Base-by-base conservation (phyloP, 2,113 vertebrate species). In the Peromyscus californicus region DNA sequence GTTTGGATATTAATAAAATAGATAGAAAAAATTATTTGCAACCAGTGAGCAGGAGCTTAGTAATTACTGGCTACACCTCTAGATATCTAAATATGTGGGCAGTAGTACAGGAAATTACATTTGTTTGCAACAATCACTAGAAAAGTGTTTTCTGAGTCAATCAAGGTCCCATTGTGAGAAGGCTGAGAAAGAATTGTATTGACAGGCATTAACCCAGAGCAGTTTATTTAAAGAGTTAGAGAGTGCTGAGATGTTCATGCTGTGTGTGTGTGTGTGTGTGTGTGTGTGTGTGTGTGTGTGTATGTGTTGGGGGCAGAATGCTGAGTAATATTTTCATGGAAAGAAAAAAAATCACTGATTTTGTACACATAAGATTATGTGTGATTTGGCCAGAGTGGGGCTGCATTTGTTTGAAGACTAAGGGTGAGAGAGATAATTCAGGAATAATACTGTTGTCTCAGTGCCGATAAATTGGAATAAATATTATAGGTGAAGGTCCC, bases 31-130 rank as follows among this genome's bases (percentile, higher is more conserved):
- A 2, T 16, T 9, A 5, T 74, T 36, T 29, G 2, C 7, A 74
- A 39, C 21, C 72, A 19, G 21, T 79, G 26, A 67, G 54, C 12
- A 90, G 29, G 10, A 63, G 36, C 36, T 13, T 16, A 36, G 11
- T 26, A 85, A 45, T 36, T 76, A 2, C 1, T 36, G 5, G 2
- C 15, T 15, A 26, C 21, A 22, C 1, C 0, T 67, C 9, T 29
- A 67, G 5, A 21, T 8, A 16, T 67, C 17, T 8, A 31, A 19
- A 26, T 59, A 33, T 79, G 3, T 79, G 17, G 21, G 4, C 24
- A 83, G 12, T 61, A 39, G 16, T 17, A 22, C 33, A 82, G 51
- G 19, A 82, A 39, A 16, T 61, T 22, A 22, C 31, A 57, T 57
- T 80, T 83, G 80, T 83, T 39, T 39, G 26, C 57, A 39, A 16